Evolutionary conservation across 2,888 invertebrate genomes (phyloP).

Genomic region (Alloplasta piceator): DNA sequence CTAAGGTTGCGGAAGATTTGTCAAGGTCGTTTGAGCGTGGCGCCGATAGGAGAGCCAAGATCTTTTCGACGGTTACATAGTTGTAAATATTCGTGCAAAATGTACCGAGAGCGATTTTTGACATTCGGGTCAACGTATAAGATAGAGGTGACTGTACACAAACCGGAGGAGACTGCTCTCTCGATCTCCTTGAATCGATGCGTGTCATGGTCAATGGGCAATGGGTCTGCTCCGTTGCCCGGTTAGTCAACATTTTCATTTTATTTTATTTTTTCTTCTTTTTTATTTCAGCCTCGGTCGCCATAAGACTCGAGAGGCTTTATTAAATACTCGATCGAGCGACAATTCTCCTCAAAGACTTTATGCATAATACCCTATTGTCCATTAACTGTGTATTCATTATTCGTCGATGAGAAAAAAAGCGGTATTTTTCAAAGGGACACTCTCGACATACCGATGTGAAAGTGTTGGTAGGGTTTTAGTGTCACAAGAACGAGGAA

Average conservation of each 20-base stretch:
- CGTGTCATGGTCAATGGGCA: constrained; percentile 79
- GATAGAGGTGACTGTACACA: constrained; percentile 41
- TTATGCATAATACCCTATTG: neutral
- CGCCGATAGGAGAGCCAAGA: constrained; percentile 29
- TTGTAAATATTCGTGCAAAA: constrained; percentile 11
- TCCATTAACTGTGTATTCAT: constrained; percentile 16
- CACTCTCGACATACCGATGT: too few species aligned
- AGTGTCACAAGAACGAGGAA: too few species aligned
- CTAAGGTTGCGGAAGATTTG: constrained; percentile 58
- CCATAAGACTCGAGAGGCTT: constrained; percentile 51
- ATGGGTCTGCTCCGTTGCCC: constrained; percentile 59
- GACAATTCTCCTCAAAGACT: neutral
- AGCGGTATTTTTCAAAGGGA: too few species aligned
- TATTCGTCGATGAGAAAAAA: neutral
- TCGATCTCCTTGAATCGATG: constrained; percentile 79
- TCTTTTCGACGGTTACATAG: neutral
- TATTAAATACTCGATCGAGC: constrained; percentile 50
- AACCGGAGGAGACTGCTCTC: constrained; percentile 60
- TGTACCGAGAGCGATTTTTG: constrained; percentile 69
- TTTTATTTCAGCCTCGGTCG: constrained; percentile 45
- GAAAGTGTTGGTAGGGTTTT: too few species aligned
- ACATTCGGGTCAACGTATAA: constrained; percentile 73
- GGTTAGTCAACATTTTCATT: constrained; percentile 64
- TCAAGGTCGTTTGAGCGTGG: constrained; percentile 56
- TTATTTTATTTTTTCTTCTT: constrained; percentile 13